Percentiles rank a stretch among this genome's conserved stretches.
These are phyloP conservation scores for Steinernema hermaphroditum DNA, from an alignment of 2,888 invertebrate genomes.

Conservation along the genomic window DNA sequence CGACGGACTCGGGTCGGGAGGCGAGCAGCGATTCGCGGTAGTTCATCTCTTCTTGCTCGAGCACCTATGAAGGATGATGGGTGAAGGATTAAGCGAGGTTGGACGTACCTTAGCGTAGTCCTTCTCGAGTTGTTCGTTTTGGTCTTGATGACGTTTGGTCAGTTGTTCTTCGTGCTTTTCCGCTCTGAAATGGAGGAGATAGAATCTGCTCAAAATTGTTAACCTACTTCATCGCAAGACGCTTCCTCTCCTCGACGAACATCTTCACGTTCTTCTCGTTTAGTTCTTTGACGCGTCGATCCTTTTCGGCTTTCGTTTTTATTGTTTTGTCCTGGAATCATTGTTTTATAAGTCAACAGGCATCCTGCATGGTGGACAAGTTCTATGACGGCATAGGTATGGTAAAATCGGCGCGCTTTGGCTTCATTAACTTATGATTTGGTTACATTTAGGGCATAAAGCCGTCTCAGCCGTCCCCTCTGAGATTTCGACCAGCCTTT, in stretches of 20 bases:
- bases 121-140: slow-evolving; percentile 56
- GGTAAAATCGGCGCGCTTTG: no score
- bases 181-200: slow-evolving; percentile 44
- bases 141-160: slow-evolving; percentile 59
- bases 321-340: slow-evolving; percentile 85
- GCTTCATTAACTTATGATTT: no score
- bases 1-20: slow-evolving; percentile 58
- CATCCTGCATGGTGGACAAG: no score
- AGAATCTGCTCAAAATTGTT: not conserved
- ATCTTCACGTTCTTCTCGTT: slow-evolving; percentile 77
- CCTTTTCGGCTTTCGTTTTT: slow-evolving; percentile 88
- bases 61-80: slow-evolving; percentile 37
- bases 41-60: slow-evolving; percentile 61
- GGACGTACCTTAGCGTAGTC: slow-evolving; percentile 50
- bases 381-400: no score
- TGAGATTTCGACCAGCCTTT: no score
- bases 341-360: no score
- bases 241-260: slow-evolving; percentile 66
- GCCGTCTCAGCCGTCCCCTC: no score
- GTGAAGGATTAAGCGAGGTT: not conserved
- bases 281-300: slow-evolving; percentile 83
- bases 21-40: slow-evolving; percentile 62
- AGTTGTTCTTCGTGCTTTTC: slow-evolving; percentile 63
- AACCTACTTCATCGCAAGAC: slow-evolving; percentile 59
- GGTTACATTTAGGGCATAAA: no score